A percentile compares a stretch with the other conserved stretches of the same genome.
These are phyloP conservation scores for Lycocorax pyrrhopterus DNA, from an alignment of 2,113 vertebrate species.

Conservation along the genomic window DNA sequence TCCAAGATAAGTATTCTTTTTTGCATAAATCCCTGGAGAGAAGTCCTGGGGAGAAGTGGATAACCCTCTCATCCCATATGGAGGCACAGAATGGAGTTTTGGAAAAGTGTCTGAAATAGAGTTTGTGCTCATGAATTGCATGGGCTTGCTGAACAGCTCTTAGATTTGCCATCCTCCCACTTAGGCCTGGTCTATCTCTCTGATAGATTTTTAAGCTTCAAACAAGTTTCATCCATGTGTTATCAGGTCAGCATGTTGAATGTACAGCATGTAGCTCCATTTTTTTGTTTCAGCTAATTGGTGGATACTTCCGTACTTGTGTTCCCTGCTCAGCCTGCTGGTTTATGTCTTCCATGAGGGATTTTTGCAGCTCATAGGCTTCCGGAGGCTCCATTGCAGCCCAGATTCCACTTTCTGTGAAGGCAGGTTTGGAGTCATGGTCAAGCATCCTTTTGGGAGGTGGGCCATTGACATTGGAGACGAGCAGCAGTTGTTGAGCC, in stretches of 20 bases:
- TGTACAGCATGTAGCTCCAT: neutral
- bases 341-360: neutral
- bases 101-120: neutral
- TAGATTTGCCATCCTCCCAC: neutral
- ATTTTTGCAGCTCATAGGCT: neutral
- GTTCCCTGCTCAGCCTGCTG: neutral
- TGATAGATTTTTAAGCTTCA: neutral
- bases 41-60: neutral
- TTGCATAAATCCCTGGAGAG: neutral
- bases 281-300: neutral
- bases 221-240: neutral
- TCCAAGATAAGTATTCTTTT: neutral
- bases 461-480: neutral
- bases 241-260: neutral
- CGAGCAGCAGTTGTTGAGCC: neutral
- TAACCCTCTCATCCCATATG: neutral
- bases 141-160: neutral
- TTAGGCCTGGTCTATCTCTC: neutral
- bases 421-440: neutral
- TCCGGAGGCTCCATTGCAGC: neutral
- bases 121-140: neutral
- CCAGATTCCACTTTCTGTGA: neutral
- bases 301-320: neutral
- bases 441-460: neutral
- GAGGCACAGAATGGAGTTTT: neutral